Evolutionary conservation across 2,888 invertebrate species (phyloP).

Genomic region (Drosophila meridiana): DNA sequence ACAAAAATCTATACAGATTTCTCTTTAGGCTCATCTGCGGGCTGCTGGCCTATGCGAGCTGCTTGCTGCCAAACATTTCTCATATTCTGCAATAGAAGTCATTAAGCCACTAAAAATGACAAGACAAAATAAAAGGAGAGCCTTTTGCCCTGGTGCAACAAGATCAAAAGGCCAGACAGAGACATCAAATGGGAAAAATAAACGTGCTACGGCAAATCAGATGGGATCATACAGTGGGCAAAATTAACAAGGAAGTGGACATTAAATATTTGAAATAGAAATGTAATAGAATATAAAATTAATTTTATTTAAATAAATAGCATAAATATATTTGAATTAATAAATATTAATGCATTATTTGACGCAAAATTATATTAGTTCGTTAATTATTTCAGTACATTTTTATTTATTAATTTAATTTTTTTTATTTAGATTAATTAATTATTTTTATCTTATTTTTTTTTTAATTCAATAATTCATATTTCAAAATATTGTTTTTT

Average conservation of each 20-base stretch:
- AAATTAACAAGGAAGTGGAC: neutral
- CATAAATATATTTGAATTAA: too few species aligned
- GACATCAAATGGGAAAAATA: slow-evolving; percentile 57
- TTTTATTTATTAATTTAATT: too few species aligned
- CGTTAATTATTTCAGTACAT: too few species aligned
- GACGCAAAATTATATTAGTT: too few species aligned
- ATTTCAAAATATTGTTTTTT: too few species aligned
- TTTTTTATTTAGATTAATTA: too few species aligned
- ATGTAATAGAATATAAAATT: too few species aligned
- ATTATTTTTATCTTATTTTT: too few species aligned
- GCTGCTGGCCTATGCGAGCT: neutral
- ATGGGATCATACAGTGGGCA: slow-evolving; percentile 40
- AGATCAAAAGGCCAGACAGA: slow-evolving; percentile 69
- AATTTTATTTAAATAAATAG: too few species aligned
- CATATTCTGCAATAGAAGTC: slow-evolving; percentile 38
- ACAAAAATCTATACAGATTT: slow-evolving; percentile 6
- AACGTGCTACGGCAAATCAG: slow-evolving; percentile 38
- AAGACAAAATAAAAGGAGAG: slow-evolving; percentile 16
- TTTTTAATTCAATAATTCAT: too few species aligned
- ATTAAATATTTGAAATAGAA: too few species aligned
- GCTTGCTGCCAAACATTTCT: slow-evolving; percentile 10
- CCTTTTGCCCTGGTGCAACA: slow-evolving; percentile 18
- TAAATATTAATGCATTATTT: too few species aligned
- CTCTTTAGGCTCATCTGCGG: slow-evolving; percentile 11
- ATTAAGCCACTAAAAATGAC: slow-evolving; percentile 45